Base-by-base conservation (phyloP, 2,888 invertebrate genomes). In the Agrypnus murinus region DNA sequence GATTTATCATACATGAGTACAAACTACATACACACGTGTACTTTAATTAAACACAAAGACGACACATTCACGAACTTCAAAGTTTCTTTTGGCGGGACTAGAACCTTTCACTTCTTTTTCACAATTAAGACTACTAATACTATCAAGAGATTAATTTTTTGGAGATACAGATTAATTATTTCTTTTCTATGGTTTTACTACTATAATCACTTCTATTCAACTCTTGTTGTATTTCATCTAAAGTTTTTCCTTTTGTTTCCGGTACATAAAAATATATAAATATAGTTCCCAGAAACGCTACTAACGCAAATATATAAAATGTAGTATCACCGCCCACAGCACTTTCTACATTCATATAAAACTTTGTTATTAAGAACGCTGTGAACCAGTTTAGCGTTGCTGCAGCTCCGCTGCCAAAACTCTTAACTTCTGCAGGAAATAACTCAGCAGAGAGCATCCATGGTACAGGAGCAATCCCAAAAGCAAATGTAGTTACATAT, bases 401-500 rank as follows among this genome's bases (percentile, higher is more conserved):
- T 0, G 94, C 93, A 25, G 94, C 90, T 0, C 95, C 93, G 15
- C 92, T 90, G 19, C 93, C 93, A 60, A 92, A 87, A 1, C 91
- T 92, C 81, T 94, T 94, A 69, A 95, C 92, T 78, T 94, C 92
- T 1, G 92, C 88, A 59, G 94, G 89, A 82, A 96, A 93, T 9
- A 96, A 87, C 83, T 96, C 96, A 2, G 95, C 90, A 83, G 92
- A 88, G 88, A 94, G 93, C 88, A 95, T 89, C 94, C 94, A 95
- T 0, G 96, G 96, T 50, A 96, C 93, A 0, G 96, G 96, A 0
- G 96, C 96, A 78, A 92, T 92, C 53, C 96, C 96, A 53, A 95
- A 80, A 0, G 95, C 93, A 86, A 95, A 96, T 40, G 93, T 90
- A 14, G 94, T 84, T 12, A 95, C 92, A 84, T 94, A 96, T 1